Base-by-base conservation (phyloP, 1,140 invertebrate species). In the Drosophila suzukii region DNA sequence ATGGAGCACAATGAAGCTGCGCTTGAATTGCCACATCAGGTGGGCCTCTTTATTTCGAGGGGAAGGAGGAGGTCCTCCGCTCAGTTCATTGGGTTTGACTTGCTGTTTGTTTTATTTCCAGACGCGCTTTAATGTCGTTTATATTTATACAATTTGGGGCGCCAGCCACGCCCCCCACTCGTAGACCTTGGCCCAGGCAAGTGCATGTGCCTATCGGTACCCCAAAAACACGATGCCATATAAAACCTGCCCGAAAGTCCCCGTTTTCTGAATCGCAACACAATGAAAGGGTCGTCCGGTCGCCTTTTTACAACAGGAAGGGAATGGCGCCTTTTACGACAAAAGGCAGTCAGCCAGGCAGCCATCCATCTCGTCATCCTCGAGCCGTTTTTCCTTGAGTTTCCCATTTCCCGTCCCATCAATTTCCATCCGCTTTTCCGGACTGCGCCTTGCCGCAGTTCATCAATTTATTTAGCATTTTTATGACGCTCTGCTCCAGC, bases 391-490 rank as follows among this genome's bases (percentile, higher is more conserved):
- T 63, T 34, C 54, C 57, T 44, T 50, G 24, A 38, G 32, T 61
- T 55, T 54, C 43, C 34, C 61, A 20, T 20, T 20, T 4, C 30
- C 5, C 15, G 10, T 2, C 32, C 44, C 6, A 6, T 7, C 13
- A 13, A 8, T 30, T 32, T 15, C 49, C 49, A 34, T 12, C 15
- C 65, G 44, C 65, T 27, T n/a, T 63, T 66, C 78, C 60, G 74
- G 75, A 61, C 77, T 54, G 51, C 44, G 44, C 59, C 72, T 61
- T 53, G 66, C 47, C 70, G 56, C 82, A 88, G 82, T 88, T 76
- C 82, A 88, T 86, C 82, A 86, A 86, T 88, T 86, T 83, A 83
- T 86, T 86, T 88, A 70, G 71, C 75, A 86, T 86, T 86, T 86
- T 86, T 83, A 86, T 88, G 61, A 4, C 70, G 63, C 68, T 57